Percentiles rank a stretch among this genome's conserved stretches.
These are phyloP conservation scores for Macquaria australasica DNA, from an alignment of 2,113 vertebrate species.

Conservation along the genomic window DNA sequence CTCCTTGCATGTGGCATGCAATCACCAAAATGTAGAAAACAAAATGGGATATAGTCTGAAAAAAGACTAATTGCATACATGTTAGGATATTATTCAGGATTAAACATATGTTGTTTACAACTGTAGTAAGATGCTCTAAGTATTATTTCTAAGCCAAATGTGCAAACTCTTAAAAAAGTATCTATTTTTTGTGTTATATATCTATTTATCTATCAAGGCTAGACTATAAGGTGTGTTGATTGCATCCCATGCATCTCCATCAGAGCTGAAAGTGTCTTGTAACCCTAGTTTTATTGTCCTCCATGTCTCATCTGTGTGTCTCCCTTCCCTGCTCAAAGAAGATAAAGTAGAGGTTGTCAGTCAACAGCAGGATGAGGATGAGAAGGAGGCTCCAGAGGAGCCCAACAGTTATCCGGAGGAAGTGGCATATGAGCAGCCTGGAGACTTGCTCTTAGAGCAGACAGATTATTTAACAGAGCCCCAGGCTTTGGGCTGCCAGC, in stretches of 20 bases:
- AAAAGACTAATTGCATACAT: not conserved
- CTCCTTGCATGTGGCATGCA: slow-evolving; percentile 48
- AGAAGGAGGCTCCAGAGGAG: slow-evolving; percentile 66
- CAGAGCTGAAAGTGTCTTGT: slow-evolving; percentile 73
- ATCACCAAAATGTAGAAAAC: slow-evolving; percentile 24
- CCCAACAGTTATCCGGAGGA: slow-evolving; percentile 60
- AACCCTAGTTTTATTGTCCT: slow-evolving; percentile 57
- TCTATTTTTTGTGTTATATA: not conserved
- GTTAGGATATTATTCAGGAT: not conserved
- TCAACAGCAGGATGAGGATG: slow-evolving; percentile 66
- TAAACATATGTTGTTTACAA: not conserved
- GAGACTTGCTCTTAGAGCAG: slow-evolving; percentile 70
- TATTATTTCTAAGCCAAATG: not conserved
- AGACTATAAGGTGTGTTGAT: slow-evolving; percentile 26
- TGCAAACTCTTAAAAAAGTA: not conserved
- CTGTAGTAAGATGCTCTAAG: not conserved
- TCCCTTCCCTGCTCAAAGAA: slow-evolving; percentile 59
- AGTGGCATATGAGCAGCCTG: slow-evolving; percentile 66
- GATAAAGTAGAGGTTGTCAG: slow-evolving; percentile 73
- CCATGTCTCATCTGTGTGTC: slow-evolving; percentile 70
- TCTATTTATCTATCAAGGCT: not conserved
- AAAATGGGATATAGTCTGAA: not conserved
- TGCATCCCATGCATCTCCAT: slow-evolving; percentile 75
- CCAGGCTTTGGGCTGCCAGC: slow-evolving; percentile 73
- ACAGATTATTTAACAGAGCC: slow-evolving; percentile 69